Evolutionary conservation across 1,140 invertebrate species (phyloP), one percentile per base, ranked within the genome.

Genomic region (Heliconius melpomene): DNA sequence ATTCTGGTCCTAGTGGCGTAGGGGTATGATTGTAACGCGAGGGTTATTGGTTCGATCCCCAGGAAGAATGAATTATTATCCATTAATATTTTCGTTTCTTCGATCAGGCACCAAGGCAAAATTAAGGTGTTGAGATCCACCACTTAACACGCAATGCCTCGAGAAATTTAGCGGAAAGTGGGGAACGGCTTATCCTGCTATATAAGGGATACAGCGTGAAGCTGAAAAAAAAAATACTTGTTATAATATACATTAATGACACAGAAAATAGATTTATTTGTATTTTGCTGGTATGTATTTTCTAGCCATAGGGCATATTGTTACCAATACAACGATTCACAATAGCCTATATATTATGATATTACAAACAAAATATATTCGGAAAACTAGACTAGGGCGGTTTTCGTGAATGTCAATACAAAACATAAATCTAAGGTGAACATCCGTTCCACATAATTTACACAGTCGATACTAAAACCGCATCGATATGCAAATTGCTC

Each of bases 351-450:
- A n/a, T n/a, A n/a, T n/a, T 75, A 23, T 16, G 23, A 73, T 26
- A 23, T 26, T 60, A 54, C 16, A 18, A 66, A 75, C 54, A 75
- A 78, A 71, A 52, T 29, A 77, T 72, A 77, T 52, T n/a, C 26
- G 23, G 32, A 18, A 46, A 16, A 18, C 16, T 18, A 20, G 40
- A 54, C n/a, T 20, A 9, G 29, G n/a, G 29, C 20, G 70, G 76
- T 72, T 71, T 72, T 46, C 66, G 23, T 72, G 60, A 38, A 52
- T 72, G 36, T 78, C 76, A 78, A 78, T 72, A 72, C 76, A 78
- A 78, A 29, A 40, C 76, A 78, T 78, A 78, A 78, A 78, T 78
- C 46, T 72, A 78, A 75, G 46, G 76, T 72, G 50, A 78, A 78
- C 50, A 78, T 78, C 76, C 76, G 46, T 72, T 78, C 54, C 70